phyloP scores from a whole-genome alignment of 1,140 invertebrate genomes.

The Bombus superbus region DNA sequence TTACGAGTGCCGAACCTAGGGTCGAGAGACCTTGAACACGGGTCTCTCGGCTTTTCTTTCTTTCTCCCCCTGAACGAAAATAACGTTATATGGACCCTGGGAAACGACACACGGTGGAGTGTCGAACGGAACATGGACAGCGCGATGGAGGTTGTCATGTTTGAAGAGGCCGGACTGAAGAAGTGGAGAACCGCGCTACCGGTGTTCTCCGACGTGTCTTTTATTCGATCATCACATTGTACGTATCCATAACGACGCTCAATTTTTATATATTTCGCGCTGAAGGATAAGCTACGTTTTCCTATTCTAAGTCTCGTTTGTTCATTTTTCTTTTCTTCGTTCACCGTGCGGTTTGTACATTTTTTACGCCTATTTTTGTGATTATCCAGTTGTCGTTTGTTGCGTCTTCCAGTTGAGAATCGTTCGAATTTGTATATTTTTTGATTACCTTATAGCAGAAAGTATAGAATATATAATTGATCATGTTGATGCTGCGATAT shows the following conservation, averaged over 20 bases:
- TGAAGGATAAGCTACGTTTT: not conserved
- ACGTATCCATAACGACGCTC: constrained; percentile 1
- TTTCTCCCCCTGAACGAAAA: not conserved
- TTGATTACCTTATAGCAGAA: not conserved
- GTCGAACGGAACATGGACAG: not conserved
- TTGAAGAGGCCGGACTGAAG: not conserved
- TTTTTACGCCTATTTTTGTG: constrained; percentile 10
- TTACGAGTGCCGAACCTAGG: constrained; percentile 84
- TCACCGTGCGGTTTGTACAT: constrained; percentile 3
- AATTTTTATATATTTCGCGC: not conserved
- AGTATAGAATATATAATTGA: not conserved
- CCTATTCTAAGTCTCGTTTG: not conserved
- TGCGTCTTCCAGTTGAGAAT: constrained; percentile 27
- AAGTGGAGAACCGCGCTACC: constrained; percentile 11
- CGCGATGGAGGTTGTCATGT: not conserved
- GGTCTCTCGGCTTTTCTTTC: constrained; percentile 73
- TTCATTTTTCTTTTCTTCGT: not conserved
- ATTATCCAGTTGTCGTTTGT: constrained; percentile 23
- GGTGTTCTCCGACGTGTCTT: not conserved
- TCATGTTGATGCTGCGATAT: not conserved
- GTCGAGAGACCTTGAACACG: constrained; percentile 72
- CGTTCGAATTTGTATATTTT: not conserved
- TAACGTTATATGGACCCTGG: no score
- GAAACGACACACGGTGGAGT: constrained; percentile 41
- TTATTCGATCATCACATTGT: no score